Evolutionary conservation across 1,140 invertebrate genomes (phyloP).

Genomic region (Alviniconcha marisindica): DNA sequence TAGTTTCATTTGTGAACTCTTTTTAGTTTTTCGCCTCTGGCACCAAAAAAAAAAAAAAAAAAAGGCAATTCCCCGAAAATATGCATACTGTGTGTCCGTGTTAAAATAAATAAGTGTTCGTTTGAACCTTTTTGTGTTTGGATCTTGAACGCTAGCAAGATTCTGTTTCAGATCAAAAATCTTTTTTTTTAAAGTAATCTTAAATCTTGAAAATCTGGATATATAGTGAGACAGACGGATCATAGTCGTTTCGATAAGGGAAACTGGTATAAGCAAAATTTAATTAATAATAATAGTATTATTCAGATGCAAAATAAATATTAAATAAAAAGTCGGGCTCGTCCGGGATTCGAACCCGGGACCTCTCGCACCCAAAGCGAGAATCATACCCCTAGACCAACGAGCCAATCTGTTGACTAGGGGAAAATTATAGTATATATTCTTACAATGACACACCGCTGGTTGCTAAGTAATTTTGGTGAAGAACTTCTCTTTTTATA

Average conservation of each 20-base stretch:
- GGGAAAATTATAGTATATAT: neutral
- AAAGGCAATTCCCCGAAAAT: no score
- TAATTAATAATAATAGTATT: neutral
- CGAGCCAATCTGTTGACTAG: slow-evolving; percentile 51
- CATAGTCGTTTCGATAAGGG: no score
- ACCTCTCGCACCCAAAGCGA: slow-evolving; percentile 72
- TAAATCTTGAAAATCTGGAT: neutral
- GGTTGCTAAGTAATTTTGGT: slow-evolving; percentile 35
- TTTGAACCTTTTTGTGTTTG: neutral
- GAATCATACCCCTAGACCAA: slow-evolving; percentile 73
- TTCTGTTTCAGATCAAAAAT: neutral
- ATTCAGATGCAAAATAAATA: neutral
- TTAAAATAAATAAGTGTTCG: no score
- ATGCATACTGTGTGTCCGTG: no score
- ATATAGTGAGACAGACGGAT: no score
- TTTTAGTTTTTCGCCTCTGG: no score
- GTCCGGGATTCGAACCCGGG: slow-evolving; percentile 71
- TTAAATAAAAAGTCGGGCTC: slow-evolving; percentile 56
- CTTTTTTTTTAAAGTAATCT: neutral
- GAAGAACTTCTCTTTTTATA: no score
- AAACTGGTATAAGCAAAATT: no score
- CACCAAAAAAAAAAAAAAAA: no score
- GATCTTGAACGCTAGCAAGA: neutral
- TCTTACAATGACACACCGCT: neutral
- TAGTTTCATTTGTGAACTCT: no score